These are phyloP conservation scores for Caenorhabditis latens DNA, from an alignment of 1,140 invertebrate genomes.

Conservation along the genomic window DNA sequence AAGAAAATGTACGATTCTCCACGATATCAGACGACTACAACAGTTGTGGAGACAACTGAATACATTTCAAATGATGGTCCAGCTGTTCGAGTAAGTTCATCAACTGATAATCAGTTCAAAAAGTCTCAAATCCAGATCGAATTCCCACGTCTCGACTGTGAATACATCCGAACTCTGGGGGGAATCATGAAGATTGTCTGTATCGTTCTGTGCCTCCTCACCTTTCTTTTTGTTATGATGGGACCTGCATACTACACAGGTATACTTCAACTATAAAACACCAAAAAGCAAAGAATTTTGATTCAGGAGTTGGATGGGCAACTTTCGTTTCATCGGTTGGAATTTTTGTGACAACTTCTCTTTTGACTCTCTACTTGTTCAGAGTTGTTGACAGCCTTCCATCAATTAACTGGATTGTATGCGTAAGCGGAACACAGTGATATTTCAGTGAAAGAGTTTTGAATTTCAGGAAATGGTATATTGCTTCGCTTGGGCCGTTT, in stretches of 20 bases:
- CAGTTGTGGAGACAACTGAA: slow-evolving; percentile 58
- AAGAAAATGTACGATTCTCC: slow-evolving; percentile 39
- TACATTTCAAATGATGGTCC: slow-evolving; percentile 57
- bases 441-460: background rate
- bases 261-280: background rate
- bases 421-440: slow-evolving; percentile 51
- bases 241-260: slow-evolving; percentile 73
- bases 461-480: slow-evolving; percentile 67
- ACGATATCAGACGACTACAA: slow-evolving; percentile 55
- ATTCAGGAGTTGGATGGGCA: slow-evolving; percentile 74
- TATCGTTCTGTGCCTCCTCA: slow-evolving; percentile 70
- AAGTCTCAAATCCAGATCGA: slow-evolving; percentile 11
- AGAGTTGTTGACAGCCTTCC: slow-evolving; percentile 73
- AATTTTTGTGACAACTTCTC: slow-evolving; percentile 73
- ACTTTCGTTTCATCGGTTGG: slow-evolving; percentile 77
- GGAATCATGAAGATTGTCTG: slow-evolving; percentile 66
- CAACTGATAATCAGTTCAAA: background rate
- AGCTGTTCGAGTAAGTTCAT: slow-evolving; percentile 51
- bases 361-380: slow-evolving; percentile 75
- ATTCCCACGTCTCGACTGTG: slow-evolving; percentile 55
- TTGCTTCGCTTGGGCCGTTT: slow-evolving; percentile 77
- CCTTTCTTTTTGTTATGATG: slow-evolving; percentile 73
- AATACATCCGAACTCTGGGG: slow-evolving; percentile 59
- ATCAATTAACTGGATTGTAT: slow-evolving; percentile 76
- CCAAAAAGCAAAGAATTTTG: background rate